Conservation (phyloP, 2,888 invertebrate species). For the Yponomeuta sedellus region DNA sequence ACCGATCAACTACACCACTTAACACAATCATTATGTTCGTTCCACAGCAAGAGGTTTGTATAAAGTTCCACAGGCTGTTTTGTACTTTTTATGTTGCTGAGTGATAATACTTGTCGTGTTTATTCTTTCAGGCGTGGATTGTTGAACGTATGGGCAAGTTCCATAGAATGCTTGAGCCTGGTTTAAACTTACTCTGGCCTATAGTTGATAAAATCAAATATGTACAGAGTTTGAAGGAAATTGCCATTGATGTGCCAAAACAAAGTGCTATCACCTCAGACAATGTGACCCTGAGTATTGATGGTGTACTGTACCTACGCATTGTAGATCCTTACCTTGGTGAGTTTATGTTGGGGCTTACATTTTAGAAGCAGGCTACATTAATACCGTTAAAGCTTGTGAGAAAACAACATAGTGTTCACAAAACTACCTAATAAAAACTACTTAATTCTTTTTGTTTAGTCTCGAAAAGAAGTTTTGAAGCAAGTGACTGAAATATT, state of each 20-base stretch:
- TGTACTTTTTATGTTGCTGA: conserved; percentile 14
- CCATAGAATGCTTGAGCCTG: conserved; percentile 94
- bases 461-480: no score
- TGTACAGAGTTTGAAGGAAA: conserved; percentile 99
- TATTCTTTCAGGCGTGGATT: conserved; percentile 87
- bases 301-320: conserved; percentile 96
- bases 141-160: conserved; percentile 99
- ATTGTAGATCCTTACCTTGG: conserved; percentile 95
- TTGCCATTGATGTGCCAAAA: conserved; percentile 99
- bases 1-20: conserved; percentile 82
- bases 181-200: conserved; percentile 94
- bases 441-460: no score
- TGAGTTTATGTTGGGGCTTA: conserved; percentile 25
- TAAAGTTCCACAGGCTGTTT: no score
- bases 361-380: background rate
- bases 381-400: no score
- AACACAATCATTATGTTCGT: conserved; percentile 98
- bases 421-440: no score
- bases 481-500: no score
- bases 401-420: no score
- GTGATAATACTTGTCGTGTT: background rate
- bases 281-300: conserved; percentile 97
- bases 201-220: conserved; percentile 95
- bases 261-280: conserved; percentile 99
- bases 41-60: conserved; percentile 95